Evolutionary conservation across 2,113 vertebrate genomes (phyloP).

Genomic region (Cranoglanis bouderius): DNA sequence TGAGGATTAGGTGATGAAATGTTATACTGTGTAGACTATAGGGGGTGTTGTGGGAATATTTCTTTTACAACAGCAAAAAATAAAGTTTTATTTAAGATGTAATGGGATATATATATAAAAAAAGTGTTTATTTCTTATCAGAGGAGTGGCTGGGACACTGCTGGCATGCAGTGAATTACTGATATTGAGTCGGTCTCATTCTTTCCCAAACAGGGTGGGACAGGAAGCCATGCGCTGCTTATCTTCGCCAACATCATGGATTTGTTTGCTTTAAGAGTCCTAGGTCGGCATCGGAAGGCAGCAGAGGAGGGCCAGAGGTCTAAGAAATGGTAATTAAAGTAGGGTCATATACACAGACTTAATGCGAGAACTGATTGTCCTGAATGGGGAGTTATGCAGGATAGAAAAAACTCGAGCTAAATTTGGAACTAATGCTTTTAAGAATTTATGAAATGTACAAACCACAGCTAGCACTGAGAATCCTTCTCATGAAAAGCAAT

Average conservation of each 20-base stretch:
- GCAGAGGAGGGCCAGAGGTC: neutral
- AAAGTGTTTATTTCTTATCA: neutral
- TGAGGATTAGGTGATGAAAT: slow-evolving; percentile 33
- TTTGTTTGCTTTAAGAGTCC: slow-evolving; percentile 25
- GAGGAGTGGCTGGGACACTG: neutral
- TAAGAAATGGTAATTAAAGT: neutral
- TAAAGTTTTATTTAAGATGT: slow-evolving; percentile 57
- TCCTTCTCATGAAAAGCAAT: neutral
- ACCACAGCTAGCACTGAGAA: neutral
- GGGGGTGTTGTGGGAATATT: slow-evolving; percentile 47
- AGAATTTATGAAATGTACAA: neutral
- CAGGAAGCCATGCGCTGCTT: slow-evolving; percentile 35
- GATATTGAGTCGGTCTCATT: neutral
- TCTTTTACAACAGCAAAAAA: slow-evolving; percentile 50
- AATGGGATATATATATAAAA: neutral
- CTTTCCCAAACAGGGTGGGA: slow-evolving; percentile 41
- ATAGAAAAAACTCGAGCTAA: neutral
- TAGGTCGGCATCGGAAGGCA: neutral
- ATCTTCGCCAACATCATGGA: slow-evolving; percentile 4
- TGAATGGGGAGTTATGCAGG: too few species aligned
- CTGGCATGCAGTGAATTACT: neutral
- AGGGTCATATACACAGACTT: neutral
- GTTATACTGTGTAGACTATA: slow-evolving; percentile 50
- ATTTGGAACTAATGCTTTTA: neutral
- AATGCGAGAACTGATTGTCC: neutral